Conservation (phyloP, 2,113 vertebrate genomes). For the Melanerpes aurifrons region DNA sequence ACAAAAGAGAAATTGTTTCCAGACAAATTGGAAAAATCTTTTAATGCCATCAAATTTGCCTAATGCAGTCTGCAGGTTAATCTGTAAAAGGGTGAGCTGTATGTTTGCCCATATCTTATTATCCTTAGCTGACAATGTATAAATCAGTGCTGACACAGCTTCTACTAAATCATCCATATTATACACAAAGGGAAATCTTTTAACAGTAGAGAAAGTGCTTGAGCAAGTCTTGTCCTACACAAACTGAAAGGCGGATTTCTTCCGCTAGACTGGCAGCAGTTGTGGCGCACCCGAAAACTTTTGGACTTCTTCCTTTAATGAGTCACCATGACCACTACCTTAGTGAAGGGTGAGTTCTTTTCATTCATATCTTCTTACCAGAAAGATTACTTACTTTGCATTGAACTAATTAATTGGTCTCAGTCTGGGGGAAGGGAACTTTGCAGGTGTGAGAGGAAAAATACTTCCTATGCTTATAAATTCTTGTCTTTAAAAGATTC, state of each 20-base stretch:
- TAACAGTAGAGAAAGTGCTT: constrained; percentile 57
- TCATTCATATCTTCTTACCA: background rate
- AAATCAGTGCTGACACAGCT: constrained; percentile 84
- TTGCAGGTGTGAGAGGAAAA: background rate
- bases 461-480: background rate
- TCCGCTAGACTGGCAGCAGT: constrained; percentile 26
- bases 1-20: constrained; percentile 86
- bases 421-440: background rate
- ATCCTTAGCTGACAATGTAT: constrained; percentile 85
- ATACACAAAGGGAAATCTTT: constrained; percentile 74
- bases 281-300: background rate
- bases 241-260: constrained; percentile 58
- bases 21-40: constrained; percentile 89
- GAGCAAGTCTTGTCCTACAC: constrained; percentile 64
- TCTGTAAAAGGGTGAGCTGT: constrained; percentile 83
- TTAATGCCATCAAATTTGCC: constrained; percentile 89
- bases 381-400: background rate
- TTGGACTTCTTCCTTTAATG: constrained; percentile 13
- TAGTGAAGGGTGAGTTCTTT: constrained; percentile 36
- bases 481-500: background rate
- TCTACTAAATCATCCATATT: constrained; percentile 81
- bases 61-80: constrained; percentile 89
- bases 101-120: constrained; percentile 85
- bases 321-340: background rate
- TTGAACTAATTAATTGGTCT: background rate